Evolutionary conservation across 2,113 vertebrate genomes (phyloP).

Genomic region (human (Homo sapiens)): DNA sequence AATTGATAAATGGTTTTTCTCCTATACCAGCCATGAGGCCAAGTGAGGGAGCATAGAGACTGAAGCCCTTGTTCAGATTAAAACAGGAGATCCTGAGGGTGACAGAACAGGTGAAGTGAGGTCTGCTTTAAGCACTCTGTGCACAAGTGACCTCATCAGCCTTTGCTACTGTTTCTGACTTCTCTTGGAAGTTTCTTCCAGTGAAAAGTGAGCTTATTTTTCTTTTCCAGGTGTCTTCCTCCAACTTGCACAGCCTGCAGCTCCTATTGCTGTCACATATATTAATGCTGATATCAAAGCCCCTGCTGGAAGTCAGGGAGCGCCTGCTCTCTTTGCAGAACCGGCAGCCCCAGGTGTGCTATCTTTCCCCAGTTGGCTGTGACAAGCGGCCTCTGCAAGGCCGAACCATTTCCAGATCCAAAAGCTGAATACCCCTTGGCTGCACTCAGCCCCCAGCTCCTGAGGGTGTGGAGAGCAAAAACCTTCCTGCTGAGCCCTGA

Average conservation of each 20-base stretch:
- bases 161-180: background rate
- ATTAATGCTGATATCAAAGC: background rate
- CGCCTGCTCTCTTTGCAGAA: background rate
- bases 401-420: background rate
- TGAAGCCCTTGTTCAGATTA: background rate
- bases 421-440: background rate
- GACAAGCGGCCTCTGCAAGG: background rate
- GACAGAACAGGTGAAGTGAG: fast-evolving
- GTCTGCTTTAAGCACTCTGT: too few species aligned
- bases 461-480: background rate
- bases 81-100: fast-evolving
- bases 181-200: background rate
- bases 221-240: background rate
- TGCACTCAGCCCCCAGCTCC: background rate
- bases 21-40: fast-evolving
- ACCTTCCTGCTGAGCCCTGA: background rate
- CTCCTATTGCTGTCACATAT: fast-evolving
- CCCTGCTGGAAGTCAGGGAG: background rate
- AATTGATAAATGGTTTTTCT: background rate
- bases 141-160: fast-evolving
- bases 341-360: background rate
- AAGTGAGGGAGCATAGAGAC: too few species aligned
- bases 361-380: background rate
- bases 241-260: too few species aligned
- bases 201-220: background rate